Conservation (phyloP, 2,797 vertebrate genomes). For the Parauchenoglanis punctatus region DNA sequence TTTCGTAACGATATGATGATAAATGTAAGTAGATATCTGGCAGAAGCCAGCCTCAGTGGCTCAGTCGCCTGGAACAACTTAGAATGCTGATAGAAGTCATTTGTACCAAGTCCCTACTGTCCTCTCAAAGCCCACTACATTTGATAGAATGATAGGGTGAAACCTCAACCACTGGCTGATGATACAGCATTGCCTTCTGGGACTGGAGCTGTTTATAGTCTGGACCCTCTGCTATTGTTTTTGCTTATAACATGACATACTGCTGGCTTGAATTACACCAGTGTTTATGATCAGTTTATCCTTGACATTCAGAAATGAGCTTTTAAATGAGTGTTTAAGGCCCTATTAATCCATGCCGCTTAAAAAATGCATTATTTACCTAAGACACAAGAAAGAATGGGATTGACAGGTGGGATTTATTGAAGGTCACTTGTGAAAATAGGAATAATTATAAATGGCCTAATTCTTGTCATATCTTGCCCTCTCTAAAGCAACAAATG, state of each 20-base stretch:
- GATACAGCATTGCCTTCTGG: constrained; percentile 68
- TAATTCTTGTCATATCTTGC: constrained; percentile 31
- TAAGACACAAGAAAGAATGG: constrained; percentile 71
- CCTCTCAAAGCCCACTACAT: constrained; percentile 39
- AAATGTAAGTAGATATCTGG: constrained; percentile 19
- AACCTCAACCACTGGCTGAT: constrained; percentile 75
- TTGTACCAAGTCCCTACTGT: constrained; percentile 67
- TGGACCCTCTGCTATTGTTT: constrained; percentile 45
- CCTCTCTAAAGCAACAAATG: constrained; percentile 22
- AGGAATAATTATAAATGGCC: constrained; percentile 28
- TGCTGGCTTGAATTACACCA: constrained; percentile 30
- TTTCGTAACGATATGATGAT: constrained; percentile 12
- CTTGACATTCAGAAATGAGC: constrained; percentile 26
- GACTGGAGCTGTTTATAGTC: constrained; percentile 61
- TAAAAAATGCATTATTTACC: constrained; percentile 66
- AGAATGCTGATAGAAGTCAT: constrained; percentile 45
- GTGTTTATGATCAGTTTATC: constrained; percentile 19
- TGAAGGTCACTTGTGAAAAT: constrained; percentile 36
- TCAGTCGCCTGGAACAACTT: constrained; percentile 21
- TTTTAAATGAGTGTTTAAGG: constrained; percentile 23
- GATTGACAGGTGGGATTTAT: constrained; percentile 67
- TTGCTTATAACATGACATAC: constrained; percentile 38
- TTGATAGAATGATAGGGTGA: constrained; percentile 78
- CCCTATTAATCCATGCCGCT: constrained; percentile 53
- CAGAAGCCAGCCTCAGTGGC: constrained; percentile 1